Evolutionary conservation across 2,113 vertebrate species (phyloP).

Genomic region (Sphaerodactylus townsendi): DNA sequence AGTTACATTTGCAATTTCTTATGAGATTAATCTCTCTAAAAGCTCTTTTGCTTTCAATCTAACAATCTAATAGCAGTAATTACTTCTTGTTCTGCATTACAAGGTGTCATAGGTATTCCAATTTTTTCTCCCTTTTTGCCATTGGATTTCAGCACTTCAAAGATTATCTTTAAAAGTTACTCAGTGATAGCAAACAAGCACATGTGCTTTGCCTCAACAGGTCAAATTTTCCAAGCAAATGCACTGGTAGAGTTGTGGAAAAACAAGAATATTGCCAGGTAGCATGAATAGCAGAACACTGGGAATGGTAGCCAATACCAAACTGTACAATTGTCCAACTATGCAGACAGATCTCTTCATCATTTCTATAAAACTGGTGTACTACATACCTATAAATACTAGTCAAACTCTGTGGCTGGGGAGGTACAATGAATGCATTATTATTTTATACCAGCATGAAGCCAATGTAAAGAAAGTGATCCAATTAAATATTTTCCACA

Average conservation of each 20-base stretch:
- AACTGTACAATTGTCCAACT: slow-evolving; percentile 16
- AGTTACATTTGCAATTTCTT: slow-evolving; percentile 38
- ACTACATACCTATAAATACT: background rate
- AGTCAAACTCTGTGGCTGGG: background rate
- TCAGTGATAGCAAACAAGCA: slow-evolving; percentile 37
- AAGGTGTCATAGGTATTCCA: slow-evolving; percentile 62
- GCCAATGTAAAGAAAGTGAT: background rate
- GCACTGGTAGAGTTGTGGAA: slow-evolving; percentile 38
- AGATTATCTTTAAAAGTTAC: slow-evolving; percentile 42
- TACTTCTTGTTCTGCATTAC: slow-evolving; percentile 65
- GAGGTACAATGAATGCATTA: background rate
- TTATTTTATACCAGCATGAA: slow-evolving; percentile 5
- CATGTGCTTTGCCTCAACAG: background rate
- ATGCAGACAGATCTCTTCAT: background rate
- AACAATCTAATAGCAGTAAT: slow-evolving; percentile 64
- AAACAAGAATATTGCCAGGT: no score
- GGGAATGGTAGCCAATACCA: background rate
- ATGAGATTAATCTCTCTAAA: slow-evolving; percentile 66
- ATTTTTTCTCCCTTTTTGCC: slow-evolving; percentile 24
- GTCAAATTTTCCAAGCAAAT: slow-evolving; percentile 24
- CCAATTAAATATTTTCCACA: background rate
- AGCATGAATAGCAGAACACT: slow-evolving; percentile 31
- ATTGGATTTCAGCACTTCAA: slow-evolving; percentile 47
- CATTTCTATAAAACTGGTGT: background rate
- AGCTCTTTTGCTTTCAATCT: slow-evolving; percentile 56